Evolutionary conservation across 2,888 invertebrate species (phyloP).

Genomic region (Silvanus unidentatus): DNA sequence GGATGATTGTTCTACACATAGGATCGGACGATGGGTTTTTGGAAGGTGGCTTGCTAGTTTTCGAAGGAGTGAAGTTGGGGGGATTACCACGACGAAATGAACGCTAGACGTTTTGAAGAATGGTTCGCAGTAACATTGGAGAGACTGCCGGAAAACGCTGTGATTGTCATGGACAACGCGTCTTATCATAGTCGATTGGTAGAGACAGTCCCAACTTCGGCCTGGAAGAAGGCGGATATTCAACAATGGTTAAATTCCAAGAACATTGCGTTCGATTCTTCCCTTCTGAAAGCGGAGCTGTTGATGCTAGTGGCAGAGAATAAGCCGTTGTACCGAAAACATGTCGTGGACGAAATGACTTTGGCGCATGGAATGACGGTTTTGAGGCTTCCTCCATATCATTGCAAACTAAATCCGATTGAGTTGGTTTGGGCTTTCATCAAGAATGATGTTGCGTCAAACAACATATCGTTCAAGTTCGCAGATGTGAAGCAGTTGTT

Average conservation of each 20-base stretch:
- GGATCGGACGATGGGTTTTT: constrained; percentile 19
- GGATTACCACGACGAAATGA: constrained; percentile 18
- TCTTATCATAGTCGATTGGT: constrained; percentile 16
- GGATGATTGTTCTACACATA: constrained; percentile 17
- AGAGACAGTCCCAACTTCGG: constrained; percentile 15
- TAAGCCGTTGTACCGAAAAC: constrained; percentile 20
- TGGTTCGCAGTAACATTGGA: constrained; percentile 16
- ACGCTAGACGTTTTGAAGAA: constrained; percentile 15
- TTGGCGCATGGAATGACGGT: constrained; percentile 28
- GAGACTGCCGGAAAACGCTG: constrained; percentile 11
- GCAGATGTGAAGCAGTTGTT: constrained; percentile 17
- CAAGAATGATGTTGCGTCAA: constrained; percentile 16
- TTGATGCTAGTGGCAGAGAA: constrained; percentile 19
- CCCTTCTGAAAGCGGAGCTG: constrained; percentile 24
- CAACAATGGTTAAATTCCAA: constrained; percentile 5
- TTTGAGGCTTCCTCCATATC: constrained; percentile 33
- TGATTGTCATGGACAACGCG: constrained; percentile 21
- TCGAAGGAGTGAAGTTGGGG: constrained; percentile 14
- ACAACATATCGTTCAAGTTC: constrained; percentile 21
- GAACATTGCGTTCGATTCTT: too few species aligned
- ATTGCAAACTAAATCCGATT: constrained; percentile 34
- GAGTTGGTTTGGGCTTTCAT: constrained; percentile 27
- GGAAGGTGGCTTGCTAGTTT: constrained; percentile 9
- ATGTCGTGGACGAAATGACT: constrained; percentile 31
- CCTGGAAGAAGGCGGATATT: constrained; percentile 18